Evolutionary conservation across 1,140 invertebrate genomes (phyloP), one percentile per base, ranked within the genome.

Genomic region (Pteromalus puparum): DNA sequence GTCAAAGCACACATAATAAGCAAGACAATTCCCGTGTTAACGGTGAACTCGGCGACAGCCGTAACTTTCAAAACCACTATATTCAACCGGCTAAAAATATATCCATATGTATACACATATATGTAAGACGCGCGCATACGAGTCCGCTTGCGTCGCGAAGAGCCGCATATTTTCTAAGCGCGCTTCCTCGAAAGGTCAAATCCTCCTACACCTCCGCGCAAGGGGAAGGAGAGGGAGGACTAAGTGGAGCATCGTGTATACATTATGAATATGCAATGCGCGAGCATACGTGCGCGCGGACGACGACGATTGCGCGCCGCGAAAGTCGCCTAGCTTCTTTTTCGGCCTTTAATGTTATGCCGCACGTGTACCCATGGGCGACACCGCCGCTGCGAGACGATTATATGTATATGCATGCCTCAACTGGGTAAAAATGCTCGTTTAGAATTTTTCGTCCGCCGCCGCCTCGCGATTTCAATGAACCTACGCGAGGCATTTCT

Each of bases 101-200:
- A 73, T 70, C 9, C 82, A 61, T 61, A 61, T 61, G 18, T 28
- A n/a, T 21, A 42, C 10, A 38, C 46, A 38, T 21, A 75, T 15
- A n/a, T 15, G 18, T 15, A 18, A 73, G 18, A 42, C 65, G 24
- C 65, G 18, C 18, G 7, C 65, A 67, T 67, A 26, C 10, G 10
- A 48, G 10, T 2, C 1, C 24, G 3, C 12, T 9, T 12, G 18
- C 79, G 48, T 30, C 10, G 75, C 15, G 38, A 70, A 30, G 26
- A 34, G 28, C 18, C 21, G 26, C 15, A 24, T 28, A 68, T 83
- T 73, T 78, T 61, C 70, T 74, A 84, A 10, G 10, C 6, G 13
- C 83, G 24, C 67, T 81, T 81, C 72, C 72, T 28, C 77, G 70
- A 81, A 72, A 70, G 83, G 78, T 85, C 79, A 85, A 77, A 79